Evolutionary conservation across 2,797 vertebrate genomes (phyloP).

Genomic region (Danio albolineatus): DNA sequence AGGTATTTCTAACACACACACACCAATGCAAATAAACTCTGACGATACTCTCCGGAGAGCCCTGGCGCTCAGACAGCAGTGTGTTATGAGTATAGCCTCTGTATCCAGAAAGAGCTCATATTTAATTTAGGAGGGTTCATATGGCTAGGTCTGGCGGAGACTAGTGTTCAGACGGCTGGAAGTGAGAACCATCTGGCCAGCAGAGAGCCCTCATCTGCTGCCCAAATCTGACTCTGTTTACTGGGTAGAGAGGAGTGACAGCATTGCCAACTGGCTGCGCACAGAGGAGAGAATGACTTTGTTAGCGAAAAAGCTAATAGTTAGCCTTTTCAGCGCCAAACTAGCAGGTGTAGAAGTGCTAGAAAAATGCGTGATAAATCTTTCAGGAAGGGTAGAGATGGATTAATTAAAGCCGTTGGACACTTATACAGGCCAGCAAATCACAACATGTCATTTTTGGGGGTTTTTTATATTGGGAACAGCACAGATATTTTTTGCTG

Average conservation of each 20-base stretch:
- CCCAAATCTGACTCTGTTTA: conserved; percentile 53
- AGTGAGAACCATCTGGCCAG: conserved; percentile 56
- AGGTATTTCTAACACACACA: background rate
- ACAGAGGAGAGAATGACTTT: conserved; percentile 41
- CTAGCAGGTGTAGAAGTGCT: conserved; percentile 38
- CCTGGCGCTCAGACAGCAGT: conserved; percentile 17
- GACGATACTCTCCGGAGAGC: conserved; percentile 9
- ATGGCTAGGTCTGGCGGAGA: conserved; percentile 47
- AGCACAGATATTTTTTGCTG: background rate
- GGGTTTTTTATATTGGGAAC: too few relatives aligned
- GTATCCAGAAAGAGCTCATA: conserved; percentile 46
- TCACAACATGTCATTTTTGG: conserved; percentile 14
- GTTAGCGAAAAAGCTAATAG: conserved; percentile 40
- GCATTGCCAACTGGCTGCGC: conserved; percentile 33
- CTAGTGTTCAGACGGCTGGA: conserved; percentile 45
- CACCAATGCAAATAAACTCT: background rate
- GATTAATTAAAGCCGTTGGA: background rate
- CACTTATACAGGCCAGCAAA: background rate
- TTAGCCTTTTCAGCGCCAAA: conserved; percentile 39
- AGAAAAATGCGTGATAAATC: background rate
- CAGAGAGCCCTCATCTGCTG: conserved; percentile 52
- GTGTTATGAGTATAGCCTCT: conserved; percentile 6
- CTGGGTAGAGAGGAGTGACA: conserved; percentile 40
- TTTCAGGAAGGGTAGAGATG: background rate
- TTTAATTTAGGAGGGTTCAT: conserved; percentile 55